Evolutionary conservation across 2,888 invertebrate genomes (phyloP), one percentile per base, ranked within the genome.

Genomic region (Bhutanitis thaidina): DNA sequence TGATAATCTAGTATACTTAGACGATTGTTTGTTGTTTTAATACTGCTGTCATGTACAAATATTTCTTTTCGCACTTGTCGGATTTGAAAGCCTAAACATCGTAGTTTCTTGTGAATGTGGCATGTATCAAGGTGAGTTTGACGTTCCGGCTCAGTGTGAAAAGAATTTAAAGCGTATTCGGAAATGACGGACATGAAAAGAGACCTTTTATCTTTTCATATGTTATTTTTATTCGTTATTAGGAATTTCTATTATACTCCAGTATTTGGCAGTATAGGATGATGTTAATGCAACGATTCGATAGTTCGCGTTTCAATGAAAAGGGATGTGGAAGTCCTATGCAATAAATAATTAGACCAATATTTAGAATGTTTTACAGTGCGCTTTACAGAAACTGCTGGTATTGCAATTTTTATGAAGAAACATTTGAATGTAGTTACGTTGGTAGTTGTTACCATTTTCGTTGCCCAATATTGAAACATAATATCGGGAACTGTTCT

Each of bases 341-440:
- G 88, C 88, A 88, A 89, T 88, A 88, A 85, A 71, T 78, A 73
- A 79, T 69, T 88, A 88, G 89, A 88, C 88, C 89, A 88, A 89
- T 88, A 82, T 85, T 84, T 88, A 88, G 83, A 83, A 80, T 73
- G 76, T 83, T 85, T 83, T 86, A 84, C 80, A 84, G 73, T 80
- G 85, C n/a, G n/a, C 81, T 86, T 86, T 80, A 79, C 71, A 75
- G 70, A 74, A 70, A 75, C 77, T 77, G 82, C 82, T 80, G 82
- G 77, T 80, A 77, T 78, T 80, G 81, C 78, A 78, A 76, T 76
- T 77, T 74, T 66, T 77, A 77, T 71, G 70, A 75, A 74, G 64
- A 71, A 69, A 72, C 66, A 67, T n/a, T 65, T 80, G 69, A 77
- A 9, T 80, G 62, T 79, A 79, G 74, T 72, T 79, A 78, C 78